Base-by-base conservation (phyloP, 1,140 invertebrate genomes). In the Drosophila kanapiae region DNA sequence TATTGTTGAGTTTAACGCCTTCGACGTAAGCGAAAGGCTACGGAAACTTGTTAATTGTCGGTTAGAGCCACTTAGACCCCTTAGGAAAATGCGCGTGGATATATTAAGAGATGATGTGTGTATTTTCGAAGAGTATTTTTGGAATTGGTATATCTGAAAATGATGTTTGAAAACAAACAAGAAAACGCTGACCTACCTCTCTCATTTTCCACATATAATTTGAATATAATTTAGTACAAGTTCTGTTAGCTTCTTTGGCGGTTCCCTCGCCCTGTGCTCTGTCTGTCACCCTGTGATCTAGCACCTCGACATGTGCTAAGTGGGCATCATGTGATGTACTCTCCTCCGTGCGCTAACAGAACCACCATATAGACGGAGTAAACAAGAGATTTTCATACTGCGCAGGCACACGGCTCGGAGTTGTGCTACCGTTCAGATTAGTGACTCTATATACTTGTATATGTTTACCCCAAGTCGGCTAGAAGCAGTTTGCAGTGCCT, bases 1-100 rank as follows among this genome's bases (percentile, higher is more conserved):
- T 64, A 78, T 78, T 82, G 62, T 82, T 75, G 61, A 71, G 59
- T 71, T 88, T 83, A 67, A 88, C 83, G 71, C 80, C 76, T 87
- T 64, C 59, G n/a, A 18, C 49, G 57, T 16, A 57, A 67, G 49
- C 43, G 38, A 57, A 37, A 60, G 18, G 27, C 43, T 42, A 38
- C 48, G 9, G 45, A 70, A 65, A 78, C 62, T 63, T 87, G 83
- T 61, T 86, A 86, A 86, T 86, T 85, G 51, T 53, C 43, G 18
- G 72, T 76, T 67, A 58, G 53, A 59, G 45, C 45, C 53, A 75
- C 53, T 57, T 76, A 75, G 62, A 53, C 43, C 43, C 31, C 37
- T 16, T 8, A 6, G 51, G 27, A 72, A 69, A 72, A 60, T 13
- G 42, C 53, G 53, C 13, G 37, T 18, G 42, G 43, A 29, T 37